A percentile compares a stretch with the other conserved stretches of the same genome.
These are phyloP conservation scores for Phymastichus coffea DNA, from an alignment of 1,140 invertebrate genomes.

Conservation along the genomic window DNA sequence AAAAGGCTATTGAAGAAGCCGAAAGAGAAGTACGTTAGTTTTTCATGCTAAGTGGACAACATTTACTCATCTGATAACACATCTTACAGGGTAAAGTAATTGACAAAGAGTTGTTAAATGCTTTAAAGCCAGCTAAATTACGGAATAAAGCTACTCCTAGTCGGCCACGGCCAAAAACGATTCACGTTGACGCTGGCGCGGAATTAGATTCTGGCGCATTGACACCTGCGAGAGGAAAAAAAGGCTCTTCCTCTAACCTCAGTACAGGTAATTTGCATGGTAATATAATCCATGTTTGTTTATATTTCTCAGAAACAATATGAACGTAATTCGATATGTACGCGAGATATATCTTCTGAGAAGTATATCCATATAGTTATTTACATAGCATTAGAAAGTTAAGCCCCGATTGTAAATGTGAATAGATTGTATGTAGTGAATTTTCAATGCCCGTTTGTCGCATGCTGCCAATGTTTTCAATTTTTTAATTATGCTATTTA, in stretches of 20 bases:
- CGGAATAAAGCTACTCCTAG: conserved; percentile 59
- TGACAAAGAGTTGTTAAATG: conserved; percentile 71
- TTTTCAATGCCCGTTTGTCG: conserved; percentile 45
- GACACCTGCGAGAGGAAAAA: conserved; percentile 72
- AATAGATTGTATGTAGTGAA: conserved; percentile 30
- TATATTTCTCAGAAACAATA: conserved; percentile 26
- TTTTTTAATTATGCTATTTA: conserved; percentile 25
- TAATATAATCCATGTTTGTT: not conserved
- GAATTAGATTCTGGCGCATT: conserved; percentile 74
- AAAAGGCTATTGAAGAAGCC: conserved; percentile 90
- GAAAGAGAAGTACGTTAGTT: conserved; percentile 72
- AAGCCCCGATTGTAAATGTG: not conserved
- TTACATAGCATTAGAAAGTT: too few species aligned
- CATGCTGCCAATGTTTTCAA: conserved; percentile 43
- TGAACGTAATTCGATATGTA: too few species aligned
- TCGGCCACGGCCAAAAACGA: conserved; percentile 80
- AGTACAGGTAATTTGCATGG: conserved; percentile 63
- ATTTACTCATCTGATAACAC: too few species aligned
- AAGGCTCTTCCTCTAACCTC: conserved; percentile 79
- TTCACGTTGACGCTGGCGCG: conserved; percentile 80
- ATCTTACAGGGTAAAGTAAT: conserved; percentile 77
- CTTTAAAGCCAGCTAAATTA: conserved; percentile 65
- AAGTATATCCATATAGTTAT: too few species aligned
- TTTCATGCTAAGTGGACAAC: conserved; percentile 13
- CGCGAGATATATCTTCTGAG: too few species aligned